Evolutionary conservation across 2,113 vertebrate genomes (phyloP).

Genomic region (Cisticola juncidis): DNA sequence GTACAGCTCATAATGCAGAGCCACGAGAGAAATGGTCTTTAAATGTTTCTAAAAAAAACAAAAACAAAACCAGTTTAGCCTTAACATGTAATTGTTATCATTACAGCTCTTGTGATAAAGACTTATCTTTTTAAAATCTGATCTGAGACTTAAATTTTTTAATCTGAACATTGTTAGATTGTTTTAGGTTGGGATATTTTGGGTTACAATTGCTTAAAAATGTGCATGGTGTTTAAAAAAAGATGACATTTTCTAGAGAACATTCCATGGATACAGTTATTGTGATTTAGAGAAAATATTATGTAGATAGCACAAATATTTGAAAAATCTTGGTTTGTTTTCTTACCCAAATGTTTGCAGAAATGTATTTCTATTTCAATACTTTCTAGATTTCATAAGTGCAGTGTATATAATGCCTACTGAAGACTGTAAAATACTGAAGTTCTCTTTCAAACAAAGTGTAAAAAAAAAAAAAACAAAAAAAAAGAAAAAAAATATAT

Average conservation of each 20-base stretch:
- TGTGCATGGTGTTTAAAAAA: constrained; percentile 74
- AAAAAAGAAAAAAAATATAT: constrained; percentile 67
- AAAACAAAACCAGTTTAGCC: constrained; percentile 75
- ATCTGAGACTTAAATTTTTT: constrained; percentile 79
- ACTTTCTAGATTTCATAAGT: constrained; percentile 82
- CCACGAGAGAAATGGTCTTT: constrained; percentile 62
- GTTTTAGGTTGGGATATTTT: constrained; percentile 77
- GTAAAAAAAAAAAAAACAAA: constrained; percentile 67
- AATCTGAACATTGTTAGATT: constrained; percentile 77
- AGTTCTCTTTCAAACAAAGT: constrained; percentile 81
- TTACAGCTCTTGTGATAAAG: constrained; percentile 76
- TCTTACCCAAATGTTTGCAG: constrained; percentile 81
- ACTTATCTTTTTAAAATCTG: constrained; percentile 78
- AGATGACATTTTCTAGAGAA: constrained; percentile 71
- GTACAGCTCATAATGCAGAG: constrained; percentile 67
- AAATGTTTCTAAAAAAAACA: constrained; percentile 54
- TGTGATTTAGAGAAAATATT: constrained; percentile 78
- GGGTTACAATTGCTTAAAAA: constrained; percentile 76
- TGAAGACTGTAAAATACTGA: constrained; percentile 83
- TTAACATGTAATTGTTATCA: constrained; percentile 77
- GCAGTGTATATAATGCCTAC: constrained; percentile 84
- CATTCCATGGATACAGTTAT: constrained; percentile 77
- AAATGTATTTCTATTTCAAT: constrained; percentile 79
- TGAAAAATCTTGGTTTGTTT: constrained; percentile 75
- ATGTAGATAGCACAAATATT: constrained; percentile 82